Base-by-base conservation (phyloP, 2,797 vertebrate genomes). In the Myiotriccus ornatus region DNA sequence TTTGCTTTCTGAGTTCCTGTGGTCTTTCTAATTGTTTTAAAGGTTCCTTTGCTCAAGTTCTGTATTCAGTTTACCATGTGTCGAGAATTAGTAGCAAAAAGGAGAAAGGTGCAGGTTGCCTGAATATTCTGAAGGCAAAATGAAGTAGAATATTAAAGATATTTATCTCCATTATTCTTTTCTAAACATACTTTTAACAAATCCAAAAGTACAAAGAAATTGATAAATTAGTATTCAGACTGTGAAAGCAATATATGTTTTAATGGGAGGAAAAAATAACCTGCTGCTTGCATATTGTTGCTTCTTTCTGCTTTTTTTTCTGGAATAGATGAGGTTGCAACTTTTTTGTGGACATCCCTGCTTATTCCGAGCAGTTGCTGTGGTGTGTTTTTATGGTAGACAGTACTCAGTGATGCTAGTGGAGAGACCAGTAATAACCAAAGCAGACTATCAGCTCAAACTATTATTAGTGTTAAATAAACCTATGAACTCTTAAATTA, bases 111-210 rank as follows among this genome's bases (percentile, higher is more conserved):
- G 6, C 25, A 82, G 34, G 57, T 93, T 89, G 47, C 60, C 52
- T 76, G 28, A 77, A 53, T 95, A 95, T 92, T 95, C 64, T 87
- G 68, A 94, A 95, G 79, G 75, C 79, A 97, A 95, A 97, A 97
- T 87, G 67, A 97, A 85, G 83, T 91, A 90, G 94, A 97, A 97
- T 97, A 97, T 97, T 96, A 97, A 97, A 97, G 85, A 95, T 97
- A 96, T 94, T 96, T 97, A 95, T 97, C 96, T 97, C 76, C 47
- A 78, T 96, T 97, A 81, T 95, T 97, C 44, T 69, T 44, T 95
- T 92, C 92, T 84, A 92, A 93, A 88, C 55, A 78, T 95, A 60
- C 93, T 97, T 90, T 95, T 97, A 97, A 84, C 44, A 92, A 93
- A 93, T 94, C 55, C 82, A 63, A 84, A 78, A 93, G 68, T 70